A percentile compares a stretch with the other conserved stretches of the same genome.
These are phyloP conservation scores for Portunus trituberculatus DNA, from an alignment of 1,140 invertebrate genomes.

Conservation along the genomic window DNA sequence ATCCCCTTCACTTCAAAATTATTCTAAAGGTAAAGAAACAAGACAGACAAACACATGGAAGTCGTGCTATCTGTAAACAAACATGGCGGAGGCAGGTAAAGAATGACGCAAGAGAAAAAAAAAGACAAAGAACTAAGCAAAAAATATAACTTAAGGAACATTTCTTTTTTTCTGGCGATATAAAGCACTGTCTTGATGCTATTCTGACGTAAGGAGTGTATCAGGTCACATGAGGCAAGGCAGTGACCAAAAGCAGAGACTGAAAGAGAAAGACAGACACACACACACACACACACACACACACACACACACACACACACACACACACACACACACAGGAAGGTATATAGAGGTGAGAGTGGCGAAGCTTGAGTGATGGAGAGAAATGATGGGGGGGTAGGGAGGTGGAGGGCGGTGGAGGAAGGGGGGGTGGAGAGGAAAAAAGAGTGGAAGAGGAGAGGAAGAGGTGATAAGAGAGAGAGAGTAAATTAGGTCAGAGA, in stretches of 20 bases:
- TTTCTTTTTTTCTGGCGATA: not conserved
- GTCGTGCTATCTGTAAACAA: not conserved
- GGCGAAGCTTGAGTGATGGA: not conserved
- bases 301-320: no score
- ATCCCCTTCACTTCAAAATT: not conserved
- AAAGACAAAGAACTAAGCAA: not conserved
- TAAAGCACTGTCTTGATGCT: not conserved
- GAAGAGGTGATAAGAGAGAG: not conserved
- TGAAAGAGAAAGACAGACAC: not conserved
- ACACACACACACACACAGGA: not conserved
- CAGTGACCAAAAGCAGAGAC: not conserved
- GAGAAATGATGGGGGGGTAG: not conserved
- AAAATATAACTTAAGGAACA: not conserved
- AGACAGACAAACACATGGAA: not conserved
- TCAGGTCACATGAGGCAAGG: not conserved
- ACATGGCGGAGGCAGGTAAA: not conserved
- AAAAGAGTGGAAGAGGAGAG: not conserved
- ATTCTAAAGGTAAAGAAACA: not conserved
- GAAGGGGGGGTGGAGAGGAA: not conserved
- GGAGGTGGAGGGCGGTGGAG: not conserved
- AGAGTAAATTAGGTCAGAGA: no score
- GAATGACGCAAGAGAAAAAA: not conserved
- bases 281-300: no score
- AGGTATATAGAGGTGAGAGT: not conserved
- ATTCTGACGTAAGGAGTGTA: constrained; percentile 8